Evolutionary conservation across 2,888 invertebrate genomes (phyloP), one percentile per base, ranked within the genome.

Genomic region (Macrophya alboannulata): DNA sequence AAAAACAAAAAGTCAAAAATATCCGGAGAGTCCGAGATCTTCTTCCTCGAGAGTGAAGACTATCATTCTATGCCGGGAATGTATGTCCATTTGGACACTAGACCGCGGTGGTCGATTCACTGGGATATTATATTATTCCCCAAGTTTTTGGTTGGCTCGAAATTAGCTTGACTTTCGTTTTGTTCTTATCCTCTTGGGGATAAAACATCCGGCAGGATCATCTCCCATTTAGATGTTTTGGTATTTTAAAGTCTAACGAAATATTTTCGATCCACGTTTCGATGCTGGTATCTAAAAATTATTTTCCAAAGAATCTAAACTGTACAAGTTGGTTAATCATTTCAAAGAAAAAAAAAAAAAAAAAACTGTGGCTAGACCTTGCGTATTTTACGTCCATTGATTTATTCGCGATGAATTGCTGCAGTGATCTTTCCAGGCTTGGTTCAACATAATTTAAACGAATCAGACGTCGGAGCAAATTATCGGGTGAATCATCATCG

Each of bases 1-100:
- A n/a, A 74, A 45, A 74, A 74, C 45, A 74, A 74, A 71, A 45
- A 43, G 74, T 74, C 74, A 10, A 12, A 45, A 45, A n/a, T 45
- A 74, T 9, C 40, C n/a, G 55, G 0, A 68, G 68, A 68, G 68
- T 15, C 68, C 0, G 37, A 8, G 45, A 43, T 25, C 21, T 45
- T 31, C 74, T 45, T 45, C 43, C 12, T 62, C 43, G 4, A 74
- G 10, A 74, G 25, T 43, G 68, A 68, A 37, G 68, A 37, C 37
- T 17, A 68, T 37, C 68, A 55, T 55, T 68, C 2, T 37, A 37
- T 62, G 10, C 37, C 12, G 17, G 68, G 37, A 37, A 68, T 68
- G 68, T 17, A 68, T 68, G 68, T 68, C 68, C 17, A 37, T 68
- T 37, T 68, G 68, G 37, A 31, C 17, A 68, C 68, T 12, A 37